phyloP scores from a whole-genome alignment of 2,888 invertebrate genomes.

The Lasioglossum pauxillum region DNA sequence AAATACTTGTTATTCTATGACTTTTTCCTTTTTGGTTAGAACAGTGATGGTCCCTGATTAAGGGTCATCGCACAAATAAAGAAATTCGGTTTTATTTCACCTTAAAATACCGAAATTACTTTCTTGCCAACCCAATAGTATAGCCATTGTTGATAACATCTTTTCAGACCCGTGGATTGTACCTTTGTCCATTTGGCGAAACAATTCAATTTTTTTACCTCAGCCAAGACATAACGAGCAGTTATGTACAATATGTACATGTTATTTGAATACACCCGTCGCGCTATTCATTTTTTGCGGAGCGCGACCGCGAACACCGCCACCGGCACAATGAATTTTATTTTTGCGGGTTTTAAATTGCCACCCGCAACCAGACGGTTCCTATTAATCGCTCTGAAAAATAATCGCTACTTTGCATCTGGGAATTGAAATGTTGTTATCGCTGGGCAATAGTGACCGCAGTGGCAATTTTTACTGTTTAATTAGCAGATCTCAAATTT shows the following conservation, averaged over 20 bases:
- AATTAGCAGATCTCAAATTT: background rate
- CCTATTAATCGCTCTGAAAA: constrained; percentile 27
- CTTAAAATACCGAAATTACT: too few relatives aligned
- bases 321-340: constrained; percentile 30
- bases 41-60: too few relatives aligned
- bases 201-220: constrained; percentile 37
- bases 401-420: background rate
- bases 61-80: too few relatives aligned
- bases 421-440: constrained; percentile 2
- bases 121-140: too few relatives aligned
- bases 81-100: too few relatives aligned
- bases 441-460: background rate
- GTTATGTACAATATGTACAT: constrained; percentile 29
- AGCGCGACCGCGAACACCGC: background rate
- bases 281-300: constrained; percentile 24
- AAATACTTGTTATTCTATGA: too few relatives aligned
- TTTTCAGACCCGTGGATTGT: background rate
- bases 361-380: background rate
- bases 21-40: too few relatives aligned
- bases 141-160: background rate
- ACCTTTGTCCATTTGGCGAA: constrained; percentile 24
- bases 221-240: constrained; percentile 34
- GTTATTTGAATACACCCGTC: constrained; percentile 49
- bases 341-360: constrained; percentile 37
- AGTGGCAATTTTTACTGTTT: background rate